Evolutionary conservation across 2,888 invertebrate genomes (phyloP).

Genomic region (Patella depressa): DNA sequence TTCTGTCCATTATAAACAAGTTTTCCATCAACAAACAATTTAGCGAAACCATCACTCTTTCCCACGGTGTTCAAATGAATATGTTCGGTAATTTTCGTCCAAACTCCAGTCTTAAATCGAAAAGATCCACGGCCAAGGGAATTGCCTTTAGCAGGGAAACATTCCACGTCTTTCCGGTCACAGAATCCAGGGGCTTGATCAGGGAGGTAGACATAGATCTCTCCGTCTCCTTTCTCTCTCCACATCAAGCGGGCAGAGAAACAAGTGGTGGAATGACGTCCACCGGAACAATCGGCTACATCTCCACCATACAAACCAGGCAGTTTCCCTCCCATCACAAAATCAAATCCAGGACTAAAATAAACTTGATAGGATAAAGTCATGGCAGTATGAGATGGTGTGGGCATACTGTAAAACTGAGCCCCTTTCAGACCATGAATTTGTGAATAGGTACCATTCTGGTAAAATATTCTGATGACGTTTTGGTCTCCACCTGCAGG

Average conservation of each 20-base stretch:
- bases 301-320: conserved; percentile 49
- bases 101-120: conserved; percentile 35
- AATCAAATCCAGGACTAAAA: conserved; percentile 22
- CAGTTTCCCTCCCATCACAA: conserved; percentile 44
- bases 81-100: conserved; percentile 50
- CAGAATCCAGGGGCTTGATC: not conserved
- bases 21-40: conserved; percentile 43
- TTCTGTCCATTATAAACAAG: conserved; percentile 34
- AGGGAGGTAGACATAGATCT: conserved; percentile 49
- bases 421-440: conserved; percentile 34
- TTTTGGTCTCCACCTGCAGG: conserved; percentile 15
- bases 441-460: conserved; percentile 10
- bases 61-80: conserved; percentile 48
- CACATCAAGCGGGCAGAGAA: conserved; percentile 55
- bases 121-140: conserved; percentile 36
- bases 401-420: conserved; percentile 42
- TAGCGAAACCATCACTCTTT: conserved; percentile 41
- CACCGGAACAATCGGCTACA: conserved; percentile 43
- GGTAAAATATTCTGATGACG: conserved; percentile 14
- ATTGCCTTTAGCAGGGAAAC: conserved; percentile 23
- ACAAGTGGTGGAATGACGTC: conserved; percentile 41
- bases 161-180: conserved; percentile 26
- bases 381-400: conserved; percentile 15
- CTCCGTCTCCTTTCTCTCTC: conserved; percentile 44
- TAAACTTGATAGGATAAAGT: conserved; percentile 40